Evolutionary conservation across 1,140 invertebrate genomes (phyloP), one percentile per base, ranked within the genome.

Genomic region (Psix sp.): DNA sequence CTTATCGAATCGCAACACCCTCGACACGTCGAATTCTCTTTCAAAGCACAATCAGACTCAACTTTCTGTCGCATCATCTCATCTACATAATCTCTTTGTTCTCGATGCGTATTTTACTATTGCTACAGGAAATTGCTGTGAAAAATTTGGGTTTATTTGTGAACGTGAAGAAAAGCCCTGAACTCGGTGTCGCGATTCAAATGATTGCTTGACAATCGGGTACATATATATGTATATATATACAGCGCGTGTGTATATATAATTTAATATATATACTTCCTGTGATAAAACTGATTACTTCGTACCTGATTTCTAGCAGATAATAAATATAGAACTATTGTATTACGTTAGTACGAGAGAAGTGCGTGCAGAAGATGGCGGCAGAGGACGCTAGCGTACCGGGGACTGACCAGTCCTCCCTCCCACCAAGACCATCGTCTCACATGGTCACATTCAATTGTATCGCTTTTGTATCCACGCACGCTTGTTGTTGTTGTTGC

Each of bases 271-370:
- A 86, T 83, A 85, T 82, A 85, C 81, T 86, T n/a, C 82, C 84
- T 81, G 84, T 86, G 84, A 84, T 86, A 86, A 86, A 86, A 85
- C 81, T 80, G 85, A 82, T 87, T 87, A 87, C 74, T 84, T 84
- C 77, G 70, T 85, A 84, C 74, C 82, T 80, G 80, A 77, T 77
- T 83, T 83, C 85, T 84, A 60, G 38, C 51, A 80, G 74, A 83
- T 87, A 86, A 86, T 87, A 85, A 86, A 87, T 87, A 84, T 86
- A 84, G 81, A 84, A 79, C 80, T 84, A 86, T 80, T 82, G 77
- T 80, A 73, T 84, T 80, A 82, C 77, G 80, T 85, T 86, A 87
- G 85, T 86, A 85, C 83, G 84, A 83, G 84, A 85, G 79, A 85
- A 85, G 84, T 86, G 84, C 79, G 85, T 86, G 84, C 81, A 85